Conservation (phyloP, 2,888 invertebrate species). For the Microchrysa polita region DNA sequence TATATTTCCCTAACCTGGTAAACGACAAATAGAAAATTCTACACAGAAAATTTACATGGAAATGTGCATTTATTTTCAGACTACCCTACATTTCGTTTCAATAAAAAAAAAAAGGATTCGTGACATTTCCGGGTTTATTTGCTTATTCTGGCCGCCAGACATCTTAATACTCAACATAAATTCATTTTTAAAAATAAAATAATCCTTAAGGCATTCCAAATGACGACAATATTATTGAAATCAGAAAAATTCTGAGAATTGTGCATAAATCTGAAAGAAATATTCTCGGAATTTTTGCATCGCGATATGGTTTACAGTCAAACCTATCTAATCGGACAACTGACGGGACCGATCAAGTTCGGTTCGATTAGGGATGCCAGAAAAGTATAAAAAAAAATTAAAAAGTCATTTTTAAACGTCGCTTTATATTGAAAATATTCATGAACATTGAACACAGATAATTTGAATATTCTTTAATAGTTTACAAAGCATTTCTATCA, state of each 20-base stretch:
- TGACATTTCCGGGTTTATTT: slow-evolving; percentile 15
- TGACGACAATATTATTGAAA: neutral
- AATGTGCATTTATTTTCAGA: no score
- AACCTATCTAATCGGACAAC: no score
- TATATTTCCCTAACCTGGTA: neutral
- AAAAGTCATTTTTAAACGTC: no score
- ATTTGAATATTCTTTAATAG: no score
- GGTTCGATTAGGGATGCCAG: no score
- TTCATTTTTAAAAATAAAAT: neutral
- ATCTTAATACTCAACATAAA: slow-evolving; percentile 2
- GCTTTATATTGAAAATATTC: no score
- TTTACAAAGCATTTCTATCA: no score
- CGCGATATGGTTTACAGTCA: neutral
- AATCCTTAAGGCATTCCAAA: neutral
- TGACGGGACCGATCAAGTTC: no score
- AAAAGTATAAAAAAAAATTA: no score
- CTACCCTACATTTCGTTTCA: neutral
- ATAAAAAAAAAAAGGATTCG: neutral
- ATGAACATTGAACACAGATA: no score
- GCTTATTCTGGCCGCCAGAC: neutral
- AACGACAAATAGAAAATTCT: no score
- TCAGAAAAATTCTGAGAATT: neutral
- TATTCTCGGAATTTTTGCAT: neutral
- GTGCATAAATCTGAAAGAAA: neutral
- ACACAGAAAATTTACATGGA: no score